These are phyloP conservation scores for Scaptomyza polygonia DNA, from an alignment of 2,888 invertebrate genomes.

Conservation along the genomic window DNA sequence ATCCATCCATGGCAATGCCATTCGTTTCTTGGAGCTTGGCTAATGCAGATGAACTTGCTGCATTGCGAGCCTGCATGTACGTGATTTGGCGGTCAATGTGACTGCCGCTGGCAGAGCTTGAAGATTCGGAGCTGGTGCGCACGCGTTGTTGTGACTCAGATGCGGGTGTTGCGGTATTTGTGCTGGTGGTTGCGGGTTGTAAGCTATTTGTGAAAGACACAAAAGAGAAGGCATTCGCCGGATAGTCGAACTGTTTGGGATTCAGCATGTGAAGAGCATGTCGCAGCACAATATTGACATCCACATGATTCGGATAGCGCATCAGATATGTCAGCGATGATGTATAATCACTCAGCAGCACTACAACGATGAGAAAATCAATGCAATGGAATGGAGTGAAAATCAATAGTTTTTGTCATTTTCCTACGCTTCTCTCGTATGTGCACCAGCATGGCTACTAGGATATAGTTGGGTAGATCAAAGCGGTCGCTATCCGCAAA, in stretches of 20 bases:
- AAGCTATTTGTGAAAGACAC: constrained; percentile 59
- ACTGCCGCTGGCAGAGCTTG: constrained; percentile 25
- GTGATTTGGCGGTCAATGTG: constrained; percentile 76
- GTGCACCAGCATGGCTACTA: constrained; percentile 91
- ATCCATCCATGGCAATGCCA: constrained; percentile 84
- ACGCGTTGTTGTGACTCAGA: constrained; percentile 7
- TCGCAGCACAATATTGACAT: constrained; percentile 87
- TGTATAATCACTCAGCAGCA: constrained; percentile 87
- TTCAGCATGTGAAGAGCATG: constrained; percentile 86
- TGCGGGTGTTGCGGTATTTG: not conserved
- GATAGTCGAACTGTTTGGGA: constrained; percentile 84
- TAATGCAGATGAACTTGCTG: constrained; percentile 73
- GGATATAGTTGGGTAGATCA: constrained; percentile 87
- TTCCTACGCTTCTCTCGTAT: constrained; percentile 88
- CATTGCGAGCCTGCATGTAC: constrained; percentile 77
- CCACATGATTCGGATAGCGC: constrained; percentile 88
- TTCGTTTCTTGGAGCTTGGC: constrained; percentile 75
- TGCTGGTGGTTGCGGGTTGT: not conserved
- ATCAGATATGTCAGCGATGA: constrained; percentile 88
- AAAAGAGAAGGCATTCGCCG: constrained; percentile 80
- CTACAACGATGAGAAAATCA: constrained; percentile 76
- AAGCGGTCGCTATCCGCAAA: constrained; percentile 88
- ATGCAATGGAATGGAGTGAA: not conserved
- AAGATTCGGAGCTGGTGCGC: constrained; percentile 55
- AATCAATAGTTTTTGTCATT: not conserved